Conservation (phyloP, 2,888 invertebrate species). For the Suillia variegata region DNA sequence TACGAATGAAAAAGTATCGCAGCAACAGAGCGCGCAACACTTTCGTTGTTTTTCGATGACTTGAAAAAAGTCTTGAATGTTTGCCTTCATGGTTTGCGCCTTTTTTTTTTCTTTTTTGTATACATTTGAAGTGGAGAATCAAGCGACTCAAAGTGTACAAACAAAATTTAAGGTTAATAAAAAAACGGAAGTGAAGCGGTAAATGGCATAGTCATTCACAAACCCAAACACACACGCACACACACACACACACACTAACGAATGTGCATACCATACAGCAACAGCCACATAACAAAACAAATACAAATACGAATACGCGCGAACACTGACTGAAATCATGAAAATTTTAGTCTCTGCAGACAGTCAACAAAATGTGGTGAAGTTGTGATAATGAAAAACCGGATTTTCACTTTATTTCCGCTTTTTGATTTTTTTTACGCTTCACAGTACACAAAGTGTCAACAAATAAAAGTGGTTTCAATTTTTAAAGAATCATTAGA, state of each 20-base stretch:
- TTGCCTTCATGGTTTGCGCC: too few species aligned
- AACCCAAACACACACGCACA: neutral
- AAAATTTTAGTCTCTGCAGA: neutral
- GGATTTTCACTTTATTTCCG: constrained; percentile 1
- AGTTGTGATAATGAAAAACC: constrained; percentile 2
- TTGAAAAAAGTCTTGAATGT: too few species aligned
- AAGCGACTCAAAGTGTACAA: neutral
- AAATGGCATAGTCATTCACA: neutral
- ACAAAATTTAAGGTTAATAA: constrained; percentile 1
- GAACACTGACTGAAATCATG: neutral
- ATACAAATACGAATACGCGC: neutral
- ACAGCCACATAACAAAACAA: neutral
- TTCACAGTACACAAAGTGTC: neutral
- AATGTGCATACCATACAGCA: neutral
- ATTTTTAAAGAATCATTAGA: too few species aligned
- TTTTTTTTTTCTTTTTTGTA: too few species aligned
- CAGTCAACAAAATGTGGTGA: neutral
- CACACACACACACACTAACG: neutral
- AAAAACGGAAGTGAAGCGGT: neutral
- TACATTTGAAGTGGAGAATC: neutral
- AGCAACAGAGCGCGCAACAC: too few species aligned
- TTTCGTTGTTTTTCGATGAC: too few species aligned
- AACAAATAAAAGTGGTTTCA: too few species aligned
- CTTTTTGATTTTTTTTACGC: neutral
- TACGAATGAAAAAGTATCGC: too few species aligned